These are phyloP conservation scores for Neodontobutis hainanensis DNA, from an alignment of 2,113 vertebrate genomes.

Conservation along the genomic window DNA sequence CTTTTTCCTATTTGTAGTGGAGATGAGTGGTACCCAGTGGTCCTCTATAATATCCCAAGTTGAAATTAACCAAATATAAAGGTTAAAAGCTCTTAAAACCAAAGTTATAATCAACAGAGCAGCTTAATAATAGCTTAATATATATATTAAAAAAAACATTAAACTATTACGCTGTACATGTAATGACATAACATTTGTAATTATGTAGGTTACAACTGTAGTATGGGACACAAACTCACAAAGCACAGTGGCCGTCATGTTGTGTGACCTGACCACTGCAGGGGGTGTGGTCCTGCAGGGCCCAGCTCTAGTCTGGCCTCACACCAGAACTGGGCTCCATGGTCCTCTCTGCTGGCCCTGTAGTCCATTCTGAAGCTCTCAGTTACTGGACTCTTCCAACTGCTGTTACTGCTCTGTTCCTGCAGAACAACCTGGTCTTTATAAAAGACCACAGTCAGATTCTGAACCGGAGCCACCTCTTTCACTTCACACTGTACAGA, in stretches of 20 bases:
- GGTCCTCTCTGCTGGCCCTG: conserved; percentile 25
- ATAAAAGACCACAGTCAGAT: conserved; percentile 63
- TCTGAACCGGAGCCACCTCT: conserved; percentile 44
- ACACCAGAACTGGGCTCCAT: conserved; percentile 61
- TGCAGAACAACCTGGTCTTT: conserved; percentile 4
- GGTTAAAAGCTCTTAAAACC: too few species aligned
- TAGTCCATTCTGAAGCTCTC: conserved; percentile 52
- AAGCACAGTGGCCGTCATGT: conserved; percentile 24
- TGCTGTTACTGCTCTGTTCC: background rate
- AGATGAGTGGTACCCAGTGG: too few species aligned
- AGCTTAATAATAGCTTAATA: too few species aligned
- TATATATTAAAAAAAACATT: too few species aligned
- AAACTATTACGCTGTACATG: too few species aligned
- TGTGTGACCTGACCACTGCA: conserved; percentile 41
- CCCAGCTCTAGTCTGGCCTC: conserved; percentile 64
- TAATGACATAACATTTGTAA: too few species aligned
- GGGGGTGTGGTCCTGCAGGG: conserved; percentile 40
- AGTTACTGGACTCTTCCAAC: conserved; percentile 27
- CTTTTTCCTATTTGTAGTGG: too few species aligned
- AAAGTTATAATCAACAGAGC: too few species aligned
- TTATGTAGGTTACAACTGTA: too few species aligned
- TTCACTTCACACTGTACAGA: conserved; percentile 68
- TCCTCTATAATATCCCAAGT: too few species aligned
- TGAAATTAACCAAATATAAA: too few species aligned
- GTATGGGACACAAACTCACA: too few species aligned